Evolutionary conservation across 2,113 vertebrate species (phyloP), one percentile per base, ranked within the genome.

Genomic region (Meles meles): DNA sequence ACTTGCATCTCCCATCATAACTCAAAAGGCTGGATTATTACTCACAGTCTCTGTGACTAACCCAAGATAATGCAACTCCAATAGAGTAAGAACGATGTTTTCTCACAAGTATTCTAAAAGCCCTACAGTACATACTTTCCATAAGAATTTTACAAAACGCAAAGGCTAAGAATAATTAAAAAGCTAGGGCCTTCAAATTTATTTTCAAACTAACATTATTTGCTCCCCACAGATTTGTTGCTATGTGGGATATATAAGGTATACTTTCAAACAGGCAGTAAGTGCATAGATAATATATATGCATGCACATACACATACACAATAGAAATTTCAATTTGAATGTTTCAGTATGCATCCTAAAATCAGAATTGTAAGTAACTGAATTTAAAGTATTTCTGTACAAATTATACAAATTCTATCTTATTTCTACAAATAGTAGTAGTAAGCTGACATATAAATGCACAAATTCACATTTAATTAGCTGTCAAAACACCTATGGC

Each of bases 391-490:
- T 82, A 88, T 59, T 95, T 91, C 67, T 77, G 4, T 55, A 55
- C 47, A 97, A 90, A 87, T 95, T 93, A 87, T 57, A 86, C 9
- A 69, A 87, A 82, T 81, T 0, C 44, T 7, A 71, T 80, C 49
- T 81, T 84, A 71, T 92, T 90, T 79, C 47, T 59, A 90, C 29
- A 97, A 92, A 88, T 72, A 59, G 23, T 67, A 20, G 17, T 37
- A 90, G 13, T 81, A 71, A 12, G 14, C 59, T 79, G 47, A 29
- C 21, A 90, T 87, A 42, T 83, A 90, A 91, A 65, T 57, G 31
- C 21, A 44, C 12, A 87, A 71, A 86, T 77, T 87, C 49, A 65
- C 59, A 72, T 95, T 90, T 93, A 96, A 87, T 96, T 87, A 93
- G 65, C n/a, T 83, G 84, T 85, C 79, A 85, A 92, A 96, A 95